phyloP scores from a whole-genome alignment of 2,113 vertebrate genomes.

The Sapayoa aenigma region DNA sequence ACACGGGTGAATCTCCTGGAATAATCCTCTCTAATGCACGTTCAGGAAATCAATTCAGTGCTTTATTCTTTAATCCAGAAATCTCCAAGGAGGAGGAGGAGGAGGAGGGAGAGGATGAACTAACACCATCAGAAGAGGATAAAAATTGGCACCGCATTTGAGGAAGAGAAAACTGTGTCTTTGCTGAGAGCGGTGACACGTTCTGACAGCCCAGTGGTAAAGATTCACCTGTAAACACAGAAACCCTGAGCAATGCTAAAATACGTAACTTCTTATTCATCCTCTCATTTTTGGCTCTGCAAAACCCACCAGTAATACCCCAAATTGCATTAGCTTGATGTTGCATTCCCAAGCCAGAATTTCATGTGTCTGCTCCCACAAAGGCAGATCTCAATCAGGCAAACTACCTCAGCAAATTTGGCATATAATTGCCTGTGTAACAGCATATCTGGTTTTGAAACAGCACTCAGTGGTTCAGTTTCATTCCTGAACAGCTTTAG shows the following conservation, averaged over 20 bases:
- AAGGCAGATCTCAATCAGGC: background rate
- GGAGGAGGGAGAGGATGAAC: slow-evolving; percentile 4
- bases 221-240: background rate
- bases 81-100: slow-evolving; percentile 51
- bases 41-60: slow-evolving; percentile 58
- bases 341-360: background rate
- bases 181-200: background rate
- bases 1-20: slow-evolving; percentile 19
- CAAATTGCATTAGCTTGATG: background rate
- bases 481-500: background rate
- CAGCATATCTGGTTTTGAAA: background rate
- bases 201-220: background rate
- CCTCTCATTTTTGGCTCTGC: background rate
- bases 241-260: background rate
- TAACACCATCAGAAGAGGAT: background rate
- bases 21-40: slow-evolving; percentile 57
- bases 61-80: slow-evolving; percentile 65
- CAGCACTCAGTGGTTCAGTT: background rate
- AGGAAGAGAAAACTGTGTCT: background rate
- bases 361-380: fast-evolving
- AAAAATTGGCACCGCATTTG: background rate
- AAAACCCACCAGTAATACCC: background rate
- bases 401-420: background rate
- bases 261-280: background rate
- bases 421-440: fast-evolving